Evolutionary conservation across 2,797 vertebrate genomes (phyloP), one percentile per base, ranked within the genome.

Genomic region (Coreius guichenoti): DNA sequence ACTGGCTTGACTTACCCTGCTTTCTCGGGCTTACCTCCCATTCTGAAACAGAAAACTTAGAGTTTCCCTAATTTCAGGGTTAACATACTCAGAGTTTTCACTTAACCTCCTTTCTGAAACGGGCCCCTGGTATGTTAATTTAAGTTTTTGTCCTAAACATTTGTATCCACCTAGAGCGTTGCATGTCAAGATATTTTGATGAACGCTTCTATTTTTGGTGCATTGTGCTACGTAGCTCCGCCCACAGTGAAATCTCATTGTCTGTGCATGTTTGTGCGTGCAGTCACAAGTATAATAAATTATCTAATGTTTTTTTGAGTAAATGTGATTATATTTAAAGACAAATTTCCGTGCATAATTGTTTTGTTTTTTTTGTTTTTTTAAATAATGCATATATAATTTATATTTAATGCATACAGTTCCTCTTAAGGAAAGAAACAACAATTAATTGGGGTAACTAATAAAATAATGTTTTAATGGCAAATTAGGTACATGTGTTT

Each of bases 241-340:
- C 70, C 70, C 70, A 49, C 49, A 45, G n/a, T 45, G 36, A 45
- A 61, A 43, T 79, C 56, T 79, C n/a, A 79, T 79, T 67, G 45
- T 80, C 19, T 80, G 61, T 49, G 26, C n/a, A 4, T 49, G 61
- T 80, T 26, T 31, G 43, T 80, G 43, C 33, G 12, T 72, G 56
- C 29, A 33, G 51, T n/a, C 51, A 23, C 89, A n/a, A n/a, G n/a
- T n/a, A n/a, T n/a, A n/a, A 49, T 49, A 3, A 19, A 49, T 49
- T 29, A 29, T 49, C 69, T 16, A 23, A 72, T 72, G 13, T 21
- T 68, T 68, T 68, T 21, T 68, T 31, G 6, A 70, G 39, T 8
- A 26, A 45, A 45, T 45, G 21, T 43, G 23, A 70, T 47, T 70
- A n/a, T n/a, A n/a, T 58, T 58, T 4, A 11, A 3, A 56, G 54